Evolutionary conservation across 2,797 vertebrate genomes (phyloP).

Genomic region (Eleutherodactylus coqui): DNA sequence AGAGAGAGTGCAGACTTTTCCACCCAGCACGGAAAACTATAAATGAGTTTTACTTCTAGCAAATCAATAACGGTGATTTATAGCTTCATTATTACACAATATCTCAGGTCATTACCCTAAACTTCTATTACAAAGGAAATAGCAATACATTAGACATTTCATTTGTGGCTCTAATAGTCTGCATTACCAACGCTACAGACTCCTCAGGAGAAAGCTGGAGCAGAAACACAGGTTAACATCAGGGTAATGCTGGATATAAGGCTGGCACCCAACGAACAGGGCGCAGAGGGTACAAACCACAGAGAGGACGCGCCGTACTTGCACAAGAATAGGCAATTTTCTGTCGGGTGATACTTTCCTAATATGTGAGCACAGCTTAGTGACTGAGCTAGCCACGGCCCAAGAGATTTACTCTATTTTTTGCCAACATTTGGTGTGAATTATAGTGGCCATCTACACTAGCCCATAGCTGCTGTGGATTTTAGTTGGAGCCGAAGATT

Average conservation of each 20-base stretch:
- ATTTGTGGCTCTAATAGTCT: slow-evolving; percentile 33
- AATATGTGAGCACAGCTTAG: too few species aligned
- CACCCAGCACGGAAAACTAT: neutral
- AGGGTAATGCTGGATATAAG: neutral
- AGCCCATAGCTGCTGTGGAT: too few species aligned
- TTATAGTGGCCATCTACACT: too few species aligned
- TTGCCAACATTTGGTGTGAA: too few species aligned
- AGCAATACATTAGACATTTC: slow-evolving; percentile 35
- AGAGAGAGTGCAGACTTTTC: neutral
- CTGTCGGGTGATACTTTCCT: too few species aligned
- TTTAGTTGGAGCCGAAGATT: too few species aligned
- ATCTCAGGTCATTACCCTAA: slow-evolving; percentile 55
- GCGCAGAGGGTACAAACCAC: neutral
- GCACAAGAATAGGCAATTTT: too few species aligned
- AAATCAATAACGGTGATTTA: slow-evolving; percentile 46
- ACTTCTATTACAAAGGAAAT: slow-evolving; percentile 33
- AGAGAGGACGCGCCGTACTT: too few species aligned
- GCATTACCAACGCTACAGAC: neutral
- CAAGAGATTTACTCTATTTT: too few species aligned
- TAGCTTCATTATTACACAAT: slow-evolving; percentile 47
- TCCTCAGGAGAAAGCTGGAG: neutral
- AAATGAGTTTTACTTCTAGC: slow-evolving; percentile 19
- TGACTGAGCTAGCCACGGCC: too few species aligned
- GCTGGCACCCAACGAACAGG: neutral
- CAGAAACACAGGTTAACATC: neutral